Evolutionary conservation across 1,140 invertebrate genomes (phyloP).

Genomic region (Gryllus bimaculatus): DNA sequence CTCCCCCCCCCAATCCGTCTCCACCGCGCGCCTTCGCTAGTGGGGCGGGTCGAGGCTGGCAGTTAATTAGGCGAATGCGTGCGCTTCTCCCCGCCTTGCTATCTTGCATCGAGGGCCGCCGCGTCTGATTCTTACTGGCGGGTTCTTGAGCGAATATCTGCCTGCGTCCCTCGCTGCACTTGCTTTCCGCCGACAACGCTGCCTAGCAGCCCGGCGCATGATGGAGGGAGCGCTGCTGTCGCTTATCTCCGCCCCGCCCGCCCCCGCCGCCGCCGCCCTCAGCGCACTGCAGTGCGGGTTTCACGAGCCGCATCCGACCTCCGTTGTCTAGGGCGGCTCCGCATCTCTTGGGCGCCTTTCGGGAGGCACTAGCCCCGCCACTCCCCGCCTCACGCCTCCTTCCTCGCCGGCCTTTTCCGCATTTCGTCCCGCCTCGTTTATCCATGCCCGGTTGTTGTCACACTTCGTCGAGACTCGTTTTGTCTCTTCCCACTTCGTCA

Average conservation of each 20-base stretch:
- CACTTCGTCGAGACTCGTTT: not conserved
- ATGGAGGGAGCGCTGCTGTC: not conserved
- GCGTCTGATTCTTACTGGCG: not conserved
- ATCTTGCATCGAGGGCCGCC: not conserved
- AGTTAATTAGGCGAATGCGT: not conserved
- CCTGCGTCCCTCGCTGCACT: too few relatives aligned
- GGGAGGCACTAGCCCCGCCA: not conserved
- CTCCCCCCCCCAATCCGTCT: too few relatives aligned
- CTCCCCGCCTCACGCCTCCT: not conserved
- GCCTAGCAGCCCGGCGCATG: not conserved
- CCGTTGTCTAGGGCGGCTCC: not conserved
- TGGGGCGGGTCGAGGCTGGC: too few relatives aligned
- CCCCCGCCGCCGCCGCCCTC: too few relatives aligned
- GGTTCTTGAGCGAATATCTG: not conserved
- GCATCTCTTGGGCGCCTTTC: not conserved
- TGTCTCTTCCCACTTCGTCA: not conserved
- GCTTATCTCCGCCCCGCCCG: not conserved
- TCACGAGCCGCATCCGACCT: not conserved
- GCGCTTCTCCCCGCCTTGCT: not conserved
- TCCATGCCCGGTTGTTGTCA: too few relatives aligned
- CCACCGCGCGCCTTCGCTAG: too few relatives aligned
- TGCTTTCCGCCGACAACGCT: not conserved
- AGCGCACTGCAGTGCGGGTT: not conserved
- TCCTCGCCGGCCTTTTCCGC: too few relatives aligned
- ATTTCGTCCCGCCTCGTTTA: not conserved